Evolutionary conservation across 2,888 invertebrate genomes (phyloP).

Genomic region (Coecobrya sp.): DNA sequence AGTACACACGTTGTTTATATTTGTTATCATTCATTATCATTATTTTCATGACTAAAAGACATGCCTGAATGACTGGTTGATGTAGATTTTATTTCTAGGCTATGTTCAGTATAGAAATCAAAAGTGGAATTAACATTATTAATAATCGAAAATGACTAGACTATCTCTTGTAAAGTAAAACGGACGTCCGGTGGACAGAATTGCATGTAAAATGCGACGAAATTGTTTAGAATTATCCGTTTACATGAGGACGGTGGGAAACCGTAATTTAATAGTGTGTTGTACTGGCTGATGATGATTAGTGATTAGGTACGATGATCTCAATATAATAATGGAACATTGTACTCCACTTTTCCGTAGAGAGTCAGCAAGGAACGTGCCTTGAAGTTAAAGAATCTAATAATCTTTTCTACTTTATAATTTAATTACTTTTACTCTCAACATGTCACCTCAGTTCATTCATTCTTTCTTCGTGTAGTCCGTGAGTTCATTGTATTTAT

Average conservation of each 20-base stretch:
- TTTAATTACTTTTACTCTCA: constrained; percentile 62
- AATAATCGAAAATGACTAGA: constrained; percentile 50
- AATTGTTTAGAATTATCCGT: constrained; percentile 25
- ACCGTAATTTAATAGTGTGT: constrained; percentile 33
- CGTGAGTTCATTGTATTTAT: constrained; percentile 48
- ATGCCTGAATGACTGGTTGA: neutral
- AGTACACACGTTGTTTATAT: constrained; percentile 24
- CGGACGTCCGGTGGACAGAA: constrained; percentile 68
- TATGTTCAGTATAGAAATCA: constrained; percentile 70
- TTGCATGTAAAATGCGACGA: constrained; percentile 68
- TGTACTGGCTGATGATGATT: neutral
- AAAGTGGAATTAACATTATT: constrained; percentile 67
- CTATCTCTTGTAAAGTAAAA: constrained; percentile 55
- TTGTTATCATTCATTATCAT: constrained; percentile 34
- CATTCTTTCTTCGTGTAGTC: neutral
- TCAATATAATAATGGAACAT: neutral
- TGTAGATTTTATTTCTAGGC: constrained; percentile 54
- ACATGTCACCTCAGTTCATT: constrained; percentile 24
- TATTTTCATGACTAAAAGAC: constrained; percentile 3
- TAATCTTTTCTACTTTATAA: constrained; percentile 1
- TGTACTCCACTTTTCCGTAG: constrained; percentile 1
- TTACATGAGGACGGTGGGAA: neutral
- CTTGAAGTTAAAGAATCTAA: constrained; percentile 58
- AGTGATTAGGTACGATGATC: neutral
- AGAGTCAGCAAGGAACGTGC: constrained; percentile 50